Base-by-base conservation (phyloP, 2,888 invertebrate genomes). In the Epinotia bilunana region DNA sequence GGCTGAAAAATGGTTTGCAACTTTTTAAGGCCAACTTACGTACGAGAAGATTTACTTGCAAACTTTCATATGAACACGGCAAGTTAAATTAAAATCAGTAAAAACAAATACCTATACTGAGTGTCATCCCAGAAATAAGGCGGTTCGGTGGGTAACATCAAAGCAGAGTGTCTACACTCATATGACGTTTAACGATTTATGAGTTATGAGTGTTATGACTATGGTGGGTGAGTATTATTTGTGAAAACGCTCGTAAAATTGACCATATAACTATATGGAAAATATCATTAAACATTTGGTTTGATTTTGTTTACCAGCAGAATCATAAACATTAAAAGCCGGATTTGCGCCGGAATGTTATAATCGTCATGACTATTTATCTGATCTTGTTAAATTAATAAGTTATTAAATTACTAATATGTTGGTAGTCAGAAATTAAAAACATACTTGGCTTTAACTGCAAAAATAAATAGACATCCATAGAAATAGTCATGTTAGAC, bases 331-430 rank as follows among this genome's bases (percentile, higher is more conserved):
- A 23, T 61, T 60, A 33, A 39, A 65, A 71, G 58, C 76, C 80
- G 77, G 78, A 80, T 76, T 67, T 74, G 39, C 33, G 39, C 39
- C 7, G 7, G 39, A 72, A 76, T 77, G 80, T 79, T 83, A 84
- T 80, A 76, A 78, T 80, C 76, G 77, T 73, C 71, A 73, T 81
- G 82, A 83, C 85, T 84, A 85, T 83, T 2, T 55, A 7, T 18
- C 3, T 55, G 7, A 18, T 11, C 9, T 55, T 20, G 39, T 39
- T 39, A 39, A 39, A 39, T 39, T 9, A 39, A 39, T 9, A 55
- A 55, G 9, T 2, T 6, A 5, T 6, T 20, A 55, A 16, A 5
- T 28, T 28, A 53, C 13, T 53, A n/a, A 53, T 2, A 53, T 6
- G 7, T 9, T 60, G 28, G 13, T 46, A 46, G 13, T 46, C 12